These are phyloP conservation scores for Cassiopea xamachana DNA, from an alignment of 30 jellyfish, hydroid and myxozoan species.

Conservation along the genomic window DNA sequence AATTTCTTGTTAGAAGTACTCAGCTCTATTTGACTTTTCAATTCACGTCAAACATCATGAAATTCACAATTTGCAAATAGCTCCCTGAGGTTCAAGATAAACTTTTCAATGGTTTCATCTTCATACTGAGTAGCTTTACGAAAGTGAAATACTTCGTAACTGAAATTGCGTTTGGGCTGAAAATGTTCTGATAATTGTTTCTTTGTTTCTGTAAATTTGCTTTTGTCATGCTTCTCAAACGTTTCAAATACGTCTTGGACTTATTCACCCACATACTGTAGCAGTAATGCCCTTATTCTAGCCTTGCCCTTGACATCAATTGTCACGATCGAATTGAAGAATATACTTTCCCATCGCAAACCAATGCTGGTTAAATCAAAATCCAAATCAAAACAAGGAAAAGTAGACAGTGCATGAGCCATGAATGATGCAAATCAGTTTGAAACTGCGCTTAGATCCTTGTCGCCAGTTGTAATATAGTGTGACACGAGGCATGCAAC, in stretches of 20 bases:
- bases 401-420: background rate
- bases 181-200: background rate
- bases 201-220: background rate
- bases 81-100: background rate
- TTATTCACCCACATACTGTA: background rate
- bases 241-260: constrained; percentile 8
- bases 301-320: background rate
- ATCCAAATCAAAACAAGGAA: background rate
- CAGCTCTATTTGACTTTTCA: background rate
- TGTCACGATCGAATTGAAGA: constrained; percentile 2
- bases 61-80: background rate
- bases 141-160: background rate
- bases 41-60: background rate
- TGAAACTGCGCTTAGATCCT: background rate
- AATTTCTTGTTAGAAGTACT: background rate
- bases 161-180: background rate
- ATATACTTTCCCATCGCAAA: constrained; percentile 1
- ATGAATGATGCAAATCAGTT: background rate
- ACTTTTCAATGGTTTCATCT: constrained; percentile 12
- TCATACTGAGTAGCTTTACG: background rate
- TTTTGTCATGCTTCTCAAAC: background rate
- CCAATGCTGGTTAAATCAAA: background rate
- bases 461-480: background rate
- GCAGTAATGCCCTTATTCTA: background rate
- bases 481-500: background rate